Evolutionary conservation across 2,113 vertebrate genomes (phyloP).

Genomic region (Notarius quadriscutis): DNA sequence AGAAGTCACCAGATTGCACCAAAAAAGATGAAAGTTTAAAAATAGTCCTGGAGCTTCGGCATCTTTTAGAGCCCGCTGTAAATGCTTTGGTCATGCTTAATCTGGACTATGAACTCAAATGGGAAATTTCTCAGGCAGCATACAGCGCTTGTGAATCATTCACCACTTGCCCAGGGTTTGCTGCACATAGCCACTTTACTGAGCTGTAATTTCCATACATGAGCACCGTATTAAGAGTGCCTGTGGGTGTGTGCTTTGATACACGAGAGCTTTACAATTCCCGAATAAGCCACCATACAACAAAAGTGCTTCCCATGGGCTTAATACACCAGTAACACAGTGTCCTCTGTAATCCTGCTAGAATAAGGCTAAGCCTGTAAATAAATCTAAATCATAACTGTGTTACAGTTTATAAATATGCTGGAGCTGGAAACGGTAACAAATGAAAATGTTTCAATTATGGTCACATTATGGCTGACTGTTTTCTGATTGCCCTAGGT

Average conservation of each 20-base stretch:
- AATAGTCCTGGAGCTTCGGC: neutral
- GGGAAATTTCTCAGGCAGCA: slow-evolving; percentile 10
- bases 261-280: neutral
- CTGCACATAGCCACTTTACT: neutral
- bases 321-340: slow-evolving; percentile 63
- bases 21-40: too few relatives aligned
- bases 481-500: neutral
- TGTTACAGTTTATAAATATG: neutral
- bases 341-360: slow-evolving; percentile 69
- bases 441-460: neutral
- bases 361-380: slow-evolving; percentile 40
- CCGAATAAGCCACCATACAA: slow-evolving; percentile 1
- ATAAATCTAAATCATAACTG: neutral
- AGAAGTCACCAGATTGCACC: too few relatives aligned
- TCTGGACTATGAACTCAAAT: slow-evolving; percentile 56
- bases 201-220: neutral
- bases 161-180: slow-evolving; percentile 43
- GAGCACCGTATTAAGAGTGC: neutral
- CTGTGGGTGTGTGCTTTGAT: neutral
- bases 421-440: neutral
- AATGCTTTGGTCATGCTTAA: neutral
- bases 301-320: slow-evolving; percentile 10
- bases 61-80: neutral
- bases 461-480: neutral
- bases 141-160: slow-evolving; percentile 55